Evolutionary conservation across 2,888 invertebrate genomes (phyloP).

Genomic region (Minunthozetes semirufus): DNA sequence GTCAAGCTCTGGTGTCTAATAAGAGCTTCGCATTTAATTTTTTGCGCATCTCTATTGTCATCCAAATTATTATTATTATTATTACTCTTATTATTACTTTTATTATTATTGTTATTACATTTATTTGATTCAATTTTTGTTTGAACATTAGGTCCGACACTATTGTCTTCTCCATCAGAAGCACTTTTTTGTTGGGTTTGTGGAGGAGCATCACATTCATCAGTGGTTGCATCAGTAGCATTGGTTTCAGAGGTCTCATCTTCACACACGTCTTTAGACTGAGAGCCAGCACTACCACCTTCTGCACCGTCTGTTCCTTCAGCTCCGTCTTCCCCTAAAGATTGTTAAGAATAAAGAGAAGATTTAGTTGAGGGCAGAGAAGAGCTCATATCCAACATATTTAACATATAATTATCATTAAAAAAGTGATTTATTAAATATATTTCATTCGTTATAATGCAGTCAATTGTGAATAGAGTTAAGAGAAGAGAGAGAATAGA

Average conservation of each 20-base stretch:
- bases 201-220: background rate
- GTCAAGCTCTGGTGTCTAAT: constrained; percentile 17
- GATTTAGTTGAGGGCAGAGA: background rate
- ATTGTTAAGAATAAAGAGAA: background rate
- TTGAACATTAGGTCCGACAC: background rate
- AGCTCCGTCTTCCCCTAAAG: constrained; percentile 16
- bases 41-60: constrained; percentile 23
- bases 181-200: background rate
- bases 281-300: background rate
- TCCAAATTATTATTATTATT: background rate
- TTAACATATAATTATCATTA: constrained; percentile 30
- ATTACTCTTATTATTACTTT: background rate
- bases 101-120: background rate
- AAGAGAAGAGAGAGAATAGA: background rate
- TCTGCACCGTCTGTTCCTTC: constrained; percentile 2
- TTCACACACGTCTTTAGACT: background rate
- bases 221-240: background rate
- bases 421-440: constrained; percentile 29
- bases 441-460: constrained; percentile 14
- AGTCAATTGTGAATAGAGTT: background rate
- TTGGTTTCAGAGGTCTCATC: constrained; percentile 12
- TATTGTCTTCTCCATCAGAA: constrained; percentile 24
- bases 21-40: background rate
- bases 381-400: background rate
- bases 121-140: background rate